Evolutionary conservation across 2,797 vertebrate genomes (phyloP).

Genomic region (Myripristis jacobus): DNA sequence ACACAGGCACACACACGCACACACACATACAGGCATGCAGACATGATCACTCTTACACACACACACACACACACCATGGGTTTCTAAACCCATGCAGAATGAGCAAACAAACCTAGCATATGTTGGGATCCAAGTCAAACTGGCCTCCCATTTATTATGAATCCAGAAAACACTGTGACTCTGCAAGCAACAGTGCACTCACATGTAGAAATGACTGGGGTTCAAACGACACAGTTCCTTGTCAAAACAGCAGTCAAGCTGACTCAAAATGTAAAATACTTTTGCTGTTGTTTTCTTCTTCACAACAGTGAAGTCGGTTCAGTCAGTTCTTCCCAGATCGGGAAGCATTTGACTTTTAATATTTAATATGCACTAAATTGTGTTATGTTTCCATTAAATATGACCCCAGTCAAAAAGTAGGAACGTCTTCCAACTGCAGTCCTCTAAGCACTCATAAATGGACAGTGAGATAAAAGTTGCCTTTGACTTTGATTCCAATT

Average conservation of each 20-base stretch:
- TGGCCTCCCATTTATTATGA: slow-evolving; percentile 28
- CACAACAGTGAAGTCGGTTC: slow-evolving; percentile 8
- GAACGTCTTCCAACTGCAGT: slow-evolving; percentile 60
- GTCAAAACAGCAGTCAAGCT: slow-evolving; percentile 3
- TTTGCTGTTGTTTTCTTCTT: slow-evolving; percentile 30
- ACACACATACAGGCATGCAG: background rate
- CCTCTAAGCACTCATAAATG: slow-evolving; percentile 71
- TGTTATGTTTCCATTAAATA: slow-evolving; percentile 44
- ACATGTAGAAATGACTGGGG: slow-evolving; percentile 10
- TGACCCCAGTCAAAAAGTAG: slow-evolving; percentile 61
- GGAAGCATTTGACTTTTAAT: slow-evolving; percentile 56
- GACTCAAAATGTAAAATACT: slow-evolving; percentile 9
- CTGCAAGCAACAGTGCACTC: slow-evolving; percentile 7
- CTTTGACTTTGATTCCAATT: slow-evolving; percentile 42
- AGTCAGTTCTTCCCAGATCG: slow-evolving; percentile 40
- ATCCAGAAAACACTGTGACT: slow-evolving; percentile 22
- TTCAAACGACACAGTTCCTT: slow-evolving; percentile 9
- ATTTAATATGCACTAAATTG: slow-evolving; percentile 58
- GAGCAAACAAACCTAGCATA: slow-evolving; percentile 27
- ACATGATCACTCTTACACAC: background rate
- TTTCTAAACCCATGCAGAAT: slow-evolving; percentile 39
- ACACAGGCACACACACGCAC: slow-evolving; percentile 4
- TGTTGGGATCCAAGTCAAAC: slow-evolving; percentile 20
- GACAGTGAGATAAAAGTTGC: slow-evolving; percentile 57
- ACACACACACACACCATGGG: background rate